phyloP scores from a whole-genome alignment of 2,888 invertebrate genomes.

The Cetonia aurata region DNA sequence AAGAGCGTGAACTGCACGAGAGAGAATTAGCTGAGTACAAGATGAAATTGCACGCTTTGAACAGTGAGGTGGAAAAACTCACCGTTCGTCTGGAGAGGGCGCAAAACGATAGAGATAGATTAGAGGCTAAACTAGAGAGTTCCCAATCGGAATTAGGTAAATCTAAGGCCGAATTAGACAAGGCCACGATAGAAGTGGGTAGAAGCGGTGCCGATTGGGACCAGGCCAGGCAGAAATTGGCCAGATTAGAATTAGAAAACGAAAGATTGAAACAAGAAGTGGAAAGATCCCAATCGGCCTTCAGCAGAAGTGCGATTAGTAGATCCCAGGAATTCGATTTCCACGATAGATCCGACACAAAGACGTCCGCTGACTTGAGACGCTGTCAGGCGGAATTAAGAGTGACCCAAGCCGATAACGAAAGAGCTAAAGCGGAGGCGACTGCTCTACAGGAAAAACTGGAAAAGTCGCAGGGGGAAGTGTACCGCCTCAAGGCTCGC shows the following conservation, averaged over 20 bases:
- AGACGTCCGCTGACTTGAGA: constrained; percentile 85
- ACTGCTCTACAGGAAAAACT: constrained; percentile 90
- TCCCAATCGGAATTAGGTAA: constrained; percentile 95
- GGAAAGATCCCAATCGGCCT: constrained; percentile 82
- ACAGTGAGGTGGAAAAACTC: constrained; percentile 92
- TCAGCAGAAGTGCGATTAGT: constrained; percentile 84
- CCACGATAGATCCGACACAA: constrained; percentile 70
- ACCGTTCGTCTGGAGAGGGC: constrained; percentile 89
- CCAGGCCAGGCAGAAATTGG: constrained; percentile 84
- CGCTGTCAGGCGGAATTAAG: constrained; percentile 91
- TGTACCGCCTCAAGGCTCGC: constrained; percentile 92
- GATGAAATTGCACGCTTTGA: constrained; percentile 91
- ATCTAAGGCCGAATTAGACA: constrained; percentile 93
- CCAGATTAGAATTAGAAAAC: constrained; percentile 90
- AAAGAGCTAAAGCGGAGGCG: constrained; percentile 86
- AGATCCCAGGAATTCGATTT: constrained; percentile 65
- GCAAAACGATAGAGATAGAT: constrained; percentile 89
- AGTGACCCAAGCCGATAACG: constrained; percentile 92
- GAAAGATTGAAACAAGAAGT: constrained; percentile 81
- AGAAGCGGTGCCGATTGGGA: constrained; percentile 92
- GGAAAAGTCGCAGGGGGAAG: constrained; percentile 95
- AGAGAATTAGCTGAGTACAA: constrained; percentile 95
- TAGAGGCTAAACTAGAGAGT: constrained; percentile 91
- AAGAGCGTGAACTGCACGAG: constrained; percentile 94
- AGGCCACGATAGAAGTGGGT: constrained; percentile 90